Percentiles rank a stretch among this genome's conserved stretches.
Conservation (phyloP, 2,888 invertebrate species). For the Acheta domesticus region DNA sequence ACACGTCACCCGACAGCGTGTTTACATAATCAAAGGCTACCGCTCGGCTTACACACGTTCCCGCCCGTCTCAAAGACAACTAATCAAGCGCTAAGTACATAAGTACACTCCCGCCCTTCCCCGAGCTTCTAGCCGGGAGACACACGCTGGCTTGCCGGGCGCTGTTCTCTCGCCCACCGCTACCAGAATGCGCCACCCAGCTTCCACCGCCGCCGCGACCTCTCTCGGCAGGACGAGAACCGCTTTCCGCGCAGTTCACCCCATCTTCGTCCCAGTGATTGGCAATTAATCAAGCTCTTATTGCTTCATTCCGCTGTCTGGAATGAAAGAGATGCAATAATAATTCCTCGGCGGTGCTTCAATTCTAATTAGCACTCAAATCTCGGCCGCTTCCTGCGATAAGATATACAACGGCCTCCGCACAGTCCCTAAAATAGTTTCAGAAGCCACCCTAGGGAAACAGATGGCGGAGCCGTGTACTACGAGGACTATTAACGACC, state of each 20-base stretch:
- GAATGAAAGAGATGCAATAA: slow-evolving; percentile 6
- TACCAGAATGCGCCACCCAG: neutral
- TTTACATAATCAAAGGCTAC: neutral
- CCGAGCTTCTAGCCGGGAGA: neutral
- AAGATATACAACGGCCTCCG: slow-evolving; percentile 5
- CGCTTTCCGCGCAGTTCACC: neutral
- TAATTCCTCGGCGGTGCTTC: slow-evolving; percentile 6
- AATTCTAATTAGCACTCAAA: slow-evolving; percentile 2
- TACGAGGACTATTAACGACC: neutral
- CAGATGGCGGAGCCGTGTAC: neutral
- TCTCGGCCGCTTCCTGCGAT: neutral
- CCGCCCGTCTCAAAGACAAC: neutral
- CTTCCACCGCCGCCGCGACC: neutral
- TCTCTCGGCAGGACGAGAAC: neutral
- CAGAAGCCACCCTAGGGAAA: neutral
- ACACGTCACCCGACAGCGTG: neutral
- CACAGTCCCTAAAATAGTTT: neutral
- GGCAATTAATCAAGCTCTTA: slow-evolving; percentile 9
- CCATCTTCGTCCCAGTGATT: slow-evolving; percentile 5
- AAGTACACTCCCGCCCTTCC: neutral
- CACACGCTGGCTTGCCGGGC: neutral
- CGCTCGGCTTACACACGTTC: neutral
- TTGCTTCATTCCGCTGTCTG: slow-evolving; percentile 6
- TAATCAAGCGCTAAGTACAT: slow-evolving; percentile 5
- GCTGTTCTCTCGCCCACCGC: neutral